Evolutionary conservation across 2,113 vertebrate genomes (phyloP).

Genomic region (Zosterops pallidus): DNA sequence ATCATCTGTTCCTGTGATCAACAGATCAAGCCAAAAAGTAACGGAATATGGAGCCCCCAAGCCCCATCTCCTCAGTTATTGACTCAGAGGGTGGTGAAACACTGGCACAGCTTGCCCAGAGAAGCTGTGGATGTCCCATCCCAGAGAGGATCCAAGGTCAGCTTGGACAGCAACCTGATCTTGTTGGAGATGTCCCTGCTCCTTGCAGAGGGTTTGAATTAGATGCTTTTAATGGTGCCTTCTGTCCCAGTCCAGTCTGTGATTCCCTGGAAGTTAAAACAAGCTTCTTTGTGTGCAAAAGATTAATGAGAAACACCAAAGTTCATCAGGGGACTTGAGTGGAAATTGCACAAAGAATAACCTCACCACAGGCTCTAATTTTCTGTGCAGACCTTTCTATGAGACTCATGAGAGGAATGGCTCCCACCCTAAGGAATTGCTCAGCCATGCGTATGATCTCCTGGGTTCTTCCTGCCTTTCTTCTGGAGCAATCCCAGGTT

Average conservation of each 20-base stretch:
- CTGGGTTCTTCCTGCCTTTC: not conserved
- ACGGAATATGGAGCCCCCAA: not conserved
- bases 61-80: not conserved
- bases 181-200: not conserved
- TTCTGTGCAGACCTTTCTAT: not conserved
- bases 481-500: not conserved
- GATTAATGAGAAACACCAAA: not conserved
- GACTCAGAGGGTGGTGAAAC: not conserved
- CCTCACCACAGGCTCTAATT: not conserved
- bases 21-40: not conserved
- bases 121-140: not conserved
- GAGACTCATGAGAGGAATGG: not conserved
- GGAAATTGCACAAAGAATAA: not conserved
- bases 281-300: not conserved
- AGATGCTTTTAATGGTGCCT: not conserved
- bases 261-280: not conserved
- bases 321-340: not conserved
- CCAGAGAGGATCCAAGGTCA: not conserved
- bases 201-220: not conserved
- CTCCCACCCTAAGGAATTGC: not conserved
- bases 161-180: not conserved
- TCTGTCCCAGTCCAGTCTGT: not conserved
- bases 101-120: not conserved
- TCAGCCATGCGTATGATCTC: not conserved
- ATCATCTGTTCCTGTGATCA: not conserved